phyloP scores from a whole-genome alignment of 2,888 invertebrate genomes.

The Rambutsinella grinnellia region DNA sequence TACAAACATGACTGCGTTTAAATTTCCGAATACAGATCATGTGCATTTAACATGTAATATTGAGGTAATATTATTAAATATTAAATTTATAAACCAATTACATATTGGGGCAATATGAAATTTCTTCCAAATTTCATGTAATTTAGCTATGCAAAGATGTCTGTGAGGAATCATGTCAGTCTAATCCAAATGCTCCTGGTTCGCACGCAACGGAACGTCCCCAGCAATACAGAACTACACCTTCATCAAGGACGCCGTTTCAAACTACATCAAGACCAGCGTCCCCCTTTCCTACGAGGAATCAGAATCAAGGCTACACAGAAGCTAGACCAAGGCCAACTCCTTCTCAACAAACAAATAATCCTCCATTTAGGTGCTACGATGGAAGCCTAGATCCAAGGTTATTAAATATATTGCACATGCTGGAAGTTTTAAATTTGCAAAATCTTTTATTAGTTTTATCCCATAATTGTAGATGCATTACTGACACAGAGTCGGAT shows the following conservation, averaged over 20 bases:
- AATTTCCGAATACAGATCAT: slow-evolving; percentile 81
- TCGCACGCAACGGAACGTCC: slow-evolving; percentile 15
- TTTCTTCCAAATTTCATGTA: not conserved
- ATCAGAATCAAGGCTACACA: not conserved
- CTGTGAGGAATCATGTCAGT: slow-evolving; percentile 54
- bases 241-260: not conserved
- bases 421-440: not conserved
- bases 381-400: slow-evolving; percentile 23
- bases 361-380: slow-evolving; percentile 7
- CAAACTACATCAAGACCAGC: slow-evolving; percentile 10
- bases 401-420: not conserved
- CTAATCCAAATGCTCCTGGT: slow-evolving; percentile 19
- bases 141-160: slow-evolving; percentile 60
- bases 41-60: slow-evolving; percentile 82
- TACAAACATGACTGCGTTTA: slow-evolving; percentile 79
- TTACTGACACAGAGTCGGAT: slow-evolving; percentile 3
- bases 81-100: not conserved
- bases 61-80: slow-evolving; percentile 72
- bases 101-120: not conserved
- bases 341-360: not conserved
- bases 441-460: not conserved
- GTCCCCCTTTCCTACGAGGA: slow-evolving; percentile 6
- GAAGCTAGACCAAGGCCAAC: not conserved
- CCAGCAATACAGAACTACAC: slow-evolving; percentile 3
- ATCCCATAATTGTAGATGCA: slow-evolving; percentile 22